Conservation (phyloP, 2,888 invertebrate genomes). For the Chironomus riparius region DNA sequence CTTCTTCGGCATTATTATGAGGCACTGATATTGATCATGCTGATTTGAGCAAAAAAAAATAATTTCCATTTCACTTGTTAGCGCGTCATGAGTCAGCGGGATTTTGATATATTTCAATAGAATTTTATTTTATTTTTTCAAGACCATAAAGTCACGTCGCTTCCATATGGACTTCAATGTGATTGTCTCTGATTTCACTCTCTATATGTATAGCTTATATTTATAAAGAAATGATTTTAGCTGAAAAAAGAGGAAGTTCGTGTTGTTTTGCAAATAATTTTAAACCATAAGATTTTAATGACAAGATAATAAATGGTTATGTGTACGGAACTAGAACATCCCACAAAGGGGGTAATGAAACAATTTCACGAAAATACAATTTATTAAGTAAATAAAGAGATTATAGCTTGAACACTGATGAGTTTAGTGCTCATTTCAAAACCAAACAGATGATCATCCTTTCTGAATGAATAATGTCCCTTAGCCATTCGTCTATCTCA, state of each 20-base stretch:
- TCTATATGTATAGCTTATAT: not conserved
- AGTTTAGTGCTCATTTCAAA: too few relatives aligned
- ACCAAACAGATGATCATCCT: not conserved
- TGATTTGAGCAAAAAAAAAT: not conserved
- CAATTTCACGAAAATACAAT: conserved; percentile 3
- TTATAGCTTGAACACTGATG: too few relatives aligned
- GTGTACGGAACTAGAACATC: not conserved
- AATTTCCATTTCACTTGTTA: not conserved
- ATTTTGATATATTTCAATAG: not conserved
- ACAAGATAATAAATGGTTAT: not conserved
- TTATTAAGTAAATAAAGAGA: conserved; percentile 2
- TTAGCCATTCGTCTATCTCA: not conserved
- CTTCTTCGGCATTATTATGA: too few relatives aligned
- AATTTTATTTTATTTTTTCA: not conserved
- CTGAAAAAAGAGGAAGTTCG: not conserved
- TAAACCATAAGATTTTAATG: not conserved
- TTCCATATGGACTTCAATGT: not conserved
- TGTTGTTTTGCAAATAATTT: not conserved
- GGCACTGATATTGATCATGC: not conserved
- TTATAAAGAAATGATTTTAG: too few relatives aligned
- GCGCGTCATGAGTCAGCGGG: not conserved
- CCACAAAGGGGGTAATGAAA: not conserved
- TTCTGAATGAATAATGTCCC: not conserved
- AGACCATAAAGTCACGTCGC: not conserved
- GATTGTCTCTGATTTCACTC: not conserved